These are phyloP conservation scores for Cyprinodon variegatus DNA, from an alignment of 2,113 vertebrate genomes.

Conservation along the genomic window DNA sequence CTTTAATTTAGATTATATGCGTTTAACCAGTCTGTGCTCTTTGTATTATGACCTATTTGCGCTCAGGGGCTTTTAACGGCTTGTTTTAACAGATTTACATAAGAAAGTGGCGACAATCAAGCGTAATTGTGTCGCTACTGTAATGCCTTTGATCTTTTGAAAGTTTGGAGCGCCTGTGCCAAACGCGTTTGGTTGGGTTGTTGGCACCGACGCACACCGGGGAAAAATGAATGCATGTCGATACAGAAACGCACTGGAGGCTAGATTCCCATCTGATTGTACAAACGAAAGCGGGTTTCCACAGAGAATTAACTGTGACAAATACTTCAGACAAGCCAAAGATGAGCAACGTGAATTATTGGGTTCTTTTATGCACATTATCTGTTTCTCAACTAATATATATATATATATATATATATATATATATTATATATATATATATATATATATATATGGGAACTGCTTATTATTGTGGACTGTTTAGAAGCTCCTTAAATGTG, in stretches of 20 bases:
- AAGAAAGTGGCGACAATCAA: conserved; percentile 64
- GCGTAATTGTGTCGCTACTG: conserved; percentile 77
- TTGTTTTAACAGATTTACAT: conserved; percentile 70
- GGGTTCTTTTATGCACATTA: background rate
- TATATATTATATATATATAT: too few species aligned
- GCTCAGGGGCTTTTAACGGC: conserved; percentile 30
- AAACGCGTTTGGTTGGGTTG: conserved; percentile 51
- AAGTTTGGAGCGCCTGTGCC: conserved; percentile 64
- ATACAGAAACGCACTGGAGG: conserved; percentile 42
- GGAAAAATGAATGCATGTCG: conserved; percentile 57
- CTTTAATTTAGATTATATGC: too few species aligned
- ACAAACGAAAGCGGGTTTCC: background rate
- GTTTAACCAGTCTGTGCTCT: background rate
- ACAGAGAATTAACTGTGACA: background rate
- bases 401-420: too few species aligned
- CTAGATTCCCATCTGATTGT: conserved; percentile 29
- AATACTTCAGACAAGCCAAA: background rate
- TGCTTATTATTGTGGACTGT: too few species aligned
- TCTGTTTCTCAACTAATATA: too few species aligned
- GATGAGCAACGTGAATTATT: too few species aligned
- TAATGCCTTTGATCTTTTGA: conserved; percentile 78
- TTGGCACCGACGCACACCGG: conserved; percentile 75
- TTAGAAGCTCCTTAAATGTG: too few species aligned
- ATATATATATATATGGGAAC: too few species aligned
- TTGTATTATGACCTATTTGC: conserved; percentile 13